Evolutionary conservation across 2,113 vertebrate genomes (phyloP), one percentile per base, ranked within the genome.

Genomic region (Micromys minutus): DNA sequence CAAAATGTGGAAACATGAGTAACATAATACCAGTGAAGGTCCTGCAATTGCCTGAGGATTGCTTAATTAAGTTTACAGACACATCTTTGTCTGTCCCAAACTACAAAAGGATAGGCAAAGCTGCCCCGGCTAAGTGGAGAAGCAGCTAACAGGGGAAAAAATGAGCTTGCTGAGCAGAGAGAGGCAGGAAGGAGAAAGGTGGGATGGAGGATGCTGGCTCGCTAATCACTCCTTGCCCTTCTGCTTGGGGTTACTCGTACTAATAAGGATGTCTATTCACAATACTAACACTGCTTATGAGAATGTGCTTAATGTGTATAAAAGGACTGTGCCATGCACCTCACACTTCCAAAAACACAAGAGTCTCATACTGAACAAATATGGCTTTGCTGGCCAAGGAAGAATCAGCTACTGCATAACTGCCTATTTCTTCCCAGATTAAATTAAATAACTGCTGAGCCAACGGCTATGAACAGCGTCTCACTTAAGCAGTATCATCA

Each of bases 391-490:
- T 89, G 90, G 10, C 34, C 71, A 69, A 86, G 19, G 55, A 93
- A 91, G 85, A 80, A 85, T 95, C 52, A 36, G 34, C 69, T 77
- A 47, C 65, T 89, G 16, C 57, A 9, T 71, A 81, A 39, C 21
- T 81, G 52, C 75, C 87, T 85, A 57, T 59, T 65, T 50, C 76
- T 95, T 87, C 45, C 13, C n/a, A 75, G 90, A 89, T 72, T 89
- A 24, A 85, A 79, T 75, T 92, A 47, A 92, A 75, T 55, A 34
- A 59, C 71, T 91, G 29, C 57, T 91, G 80, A 93, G 65, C 85
- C 57, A 86, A 89, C 7, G 81, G 57, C 65, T 93, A 85, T 87
- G 12, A 93, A 91, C n/a, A 39, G 71, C n/a, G 10, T 95, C 74
- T 92, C 80, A 77, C 80, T 77, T 90, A 89, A 80, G 47, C 36